Percentiles rank a stretch among this genome's conserved stretches.
Conservation (phyloP, 2,113 vertebrate genomes). For the Ahaetulla prasina region DNA sequence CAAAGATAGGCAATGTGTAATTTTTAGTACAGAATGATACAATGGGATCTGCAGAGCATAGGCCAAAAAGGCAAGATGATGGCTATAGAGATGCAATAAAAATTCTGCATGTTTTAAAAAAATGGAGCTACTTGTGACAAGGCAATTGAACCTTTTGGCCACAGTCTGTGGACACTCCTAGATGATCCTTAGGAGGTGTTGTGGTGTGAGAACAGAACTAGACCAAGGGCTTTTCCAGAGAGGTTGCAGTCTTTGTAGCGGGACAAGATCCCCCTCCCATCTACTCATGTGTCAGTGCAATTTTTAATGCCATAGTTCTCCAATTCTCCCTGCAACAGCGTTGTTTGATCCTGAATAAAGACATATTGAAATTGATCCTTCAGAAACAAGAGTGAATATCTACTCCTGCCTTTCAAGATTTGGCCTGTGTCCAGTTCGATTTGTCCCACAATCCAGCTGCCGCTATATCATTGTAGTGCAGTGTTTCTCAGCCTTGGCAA, state of each 20-base stretch:
- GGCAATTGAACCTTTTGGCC: not conserved
- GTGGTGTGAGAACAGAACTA: not conserved
- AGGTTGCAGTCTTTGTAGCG: not conserved
- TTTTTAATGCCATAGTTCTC: not conserved
- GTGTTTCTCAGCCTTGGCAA: not conserved
- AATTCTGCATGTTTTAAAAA: not conserved
- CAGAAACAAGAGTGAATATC: not conserved
- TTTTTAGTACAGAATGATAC: not conserved
- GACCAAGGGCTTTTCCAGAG: not conserved
- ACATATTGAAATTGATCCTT: not conserved
- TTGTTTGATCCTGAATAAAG: not conserved
- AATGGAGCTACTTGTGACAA: not conserved
- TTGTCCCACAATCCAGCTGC: not conserved
- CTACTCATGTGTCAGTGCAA: not conserved
- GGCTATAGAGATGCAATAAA: not conserved
- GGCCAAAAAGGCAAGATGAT: not conserved
- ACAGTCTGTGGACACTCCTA: not conserved
- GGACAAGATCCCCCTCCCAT: not conserved
- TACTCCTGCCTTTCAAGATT: not conserved
- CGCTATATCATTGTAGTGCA: not conserved
- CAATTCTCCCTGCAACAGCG: not conserved
- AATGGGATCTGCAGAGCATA: not conserved
- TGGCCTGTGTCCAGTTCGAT: not conserved
- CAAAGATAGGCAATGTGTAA: not conserved
- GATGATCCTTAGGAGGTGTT: not conserved